Evolutionary conservation across 1,140 invertebrate species (phyloP), one percentile per base, ranked within the genome.

Genomic region (Leptestheria dahalacensis): DNA sequence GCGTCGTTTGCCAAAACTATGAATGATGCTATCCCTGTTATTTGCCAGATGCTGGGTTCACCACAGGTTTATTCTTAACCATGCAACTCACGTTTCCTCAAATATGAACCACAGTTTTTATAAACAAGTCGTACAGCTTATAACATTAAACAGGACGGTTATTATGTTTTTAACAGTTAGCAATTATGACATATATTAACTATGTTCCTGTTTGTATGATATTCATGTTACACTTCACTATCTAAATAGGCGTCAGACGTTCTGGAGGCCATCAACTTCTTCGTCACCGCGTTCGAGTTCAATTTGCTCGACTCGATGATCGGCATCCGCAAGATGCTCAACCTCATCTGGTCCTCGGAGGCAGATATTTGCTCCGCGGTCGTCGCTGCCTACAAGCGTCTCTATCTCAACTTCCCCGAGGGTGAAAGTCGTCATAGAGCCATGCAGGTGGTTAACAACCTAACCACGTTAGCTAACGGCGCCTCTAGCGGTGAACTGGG

Each of bases 241-340:
- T 6, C 33, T 41, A 6, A 9, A 15, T 41, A 41, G 61, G 75
- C 79, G 0, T 78, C 82, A 1, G 90, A 92, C 70, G 82, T 90
- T 0, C 76, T 83, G 41, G 90, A 92, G 72, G 82, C 89, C 0
- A 84, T 91, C 48, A 80, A 86, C 53, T 87, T 93, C 67, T 86
- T 93, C 63, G 86, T 85, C 0, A 80, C 80, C 0, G 85, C 85
- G 2, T 84, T 82, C 67, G 79, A 86, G 66, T 89, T 90, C 69
- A 80, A 82, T 52, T 76, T 92, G 15, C 74, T 79, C 46, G 80
- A 84, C 6, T 81, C 85, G 11, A 78, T 83, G 65, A 64, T 71
- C 24, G 86, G 85, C 11, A 78, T 92, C 24, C 75, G 79, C 15
- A 78, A 82, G 65, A 90, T 91, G 78, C 69, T 93, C 50, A 74